Evolutionary conservation across 2,888 invertebrate species (phyloP), one percentile per base, ranked within the genome.

Genomic region (Phorcus lineatus): DNA sequence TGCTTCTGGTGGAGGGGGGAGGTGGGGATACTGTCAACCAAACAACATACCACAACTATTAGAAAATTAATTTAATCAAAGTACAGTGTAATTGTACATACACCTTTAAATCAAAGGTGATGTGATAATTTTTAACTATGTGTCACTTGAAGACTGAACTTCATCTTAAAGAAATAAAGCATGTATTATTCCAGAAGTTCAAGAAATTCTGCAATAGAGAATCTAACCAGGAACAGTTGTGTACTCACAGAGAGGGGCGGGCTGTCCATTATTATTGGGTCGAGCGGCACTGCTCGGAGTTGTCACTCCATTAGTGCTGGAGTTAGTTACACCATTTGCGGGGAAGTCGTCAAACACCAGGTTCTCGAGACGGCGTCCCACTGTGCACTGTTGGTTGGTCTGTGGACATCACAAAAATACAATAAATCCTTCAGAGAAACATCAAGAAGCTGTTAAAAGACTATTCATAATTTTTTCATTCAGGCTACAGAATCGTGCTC

Each of bases 281-380:
- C 74, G 31, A n/a, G 74, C n/a, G 11, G 52, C 70, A 70, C 67
- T 55, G 31, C 79, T 36, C 17, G 83, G 75, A 13, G 81, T 76
- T 17, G 54, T n/a, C 28, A 74, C 80, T 17, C 67, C 76, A 47
- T 77, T 78, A 31, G 77, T 76, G 19, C 77, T 70, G 78, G 80
- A 81, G 19, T 77, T 80, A 11, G 9, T 47, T 13, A 47, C 47
- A 66, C 77, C 82, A 52, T 82, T 83, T 11, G 80, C 81, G 4
- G 36, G 55, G 67, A 93, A 91, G 57, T 92, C 96, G 89, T 97
- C 97, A 79, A 97, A 95, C 92, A 97, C 96, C 90, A 93, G 88
- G 86, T 93, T 92, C 86, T 93, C 93, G 80, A 93, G 84, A 66
- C 89, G 88, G 11, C 92, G 88, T 1, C 93, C 93, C 11, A 93